A percentile compares a stretch with the other conserved stretches of the same genome.
Conservation (phyloP, 2,888 invertebrate species). For the Poecilus cupreus region DNA sequence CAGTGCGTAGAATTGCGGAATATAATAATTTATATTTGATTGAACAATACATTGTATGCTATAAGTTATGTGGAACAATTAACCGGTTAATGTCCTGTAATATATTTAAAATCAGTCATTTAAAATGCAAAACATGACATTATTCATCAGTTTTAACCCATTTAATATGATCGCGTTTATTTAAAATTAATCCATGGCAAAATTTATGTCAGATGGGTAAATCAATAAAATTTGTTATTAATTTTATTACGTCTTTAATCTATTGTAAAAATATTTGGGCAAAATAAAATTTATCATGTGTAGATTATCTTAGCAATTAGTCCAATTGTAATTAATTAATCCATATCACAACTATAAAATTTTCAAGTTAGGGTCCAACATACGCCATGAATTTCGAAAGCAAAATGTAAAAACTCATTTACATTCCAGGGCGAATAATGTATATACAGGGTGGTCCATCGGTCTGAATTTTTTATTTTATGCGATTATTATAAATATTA, state of each 20-base stretch:
- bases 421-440: no score
- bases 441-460: no score
- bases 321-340: neutral
- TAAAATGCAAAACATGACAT: slow-evolving; percentile 22
- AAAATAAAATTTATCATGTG: neutral
- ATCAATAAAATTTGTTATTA: neutral
- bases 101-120: slow-evolving; percentile 24
- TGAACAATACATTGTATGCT: neutral
- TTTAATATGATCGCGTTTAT: neutral
- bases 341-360: no score
- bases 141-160: slow-evolving; percentile 9
- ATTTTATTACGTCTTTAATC: neutral
- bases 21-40: neutral
- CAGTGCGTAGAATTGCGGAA: neutral
- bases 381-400: no score
- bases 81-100: neutral
- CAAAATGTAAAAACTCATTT: no score
- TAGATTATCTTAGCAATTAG: neutral
- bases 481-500: no score
- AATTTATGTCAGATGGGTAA: neutral
- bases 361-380: no score
- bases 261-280: neutral
- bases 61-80: neutral
- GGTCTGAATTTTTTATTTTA: no score
- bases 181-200: neutral